Evolutionary conservation across 2,797 vertebrate genomes (phyloP).

Genomic region (Allenopithecus nigroviridis): DNA sequence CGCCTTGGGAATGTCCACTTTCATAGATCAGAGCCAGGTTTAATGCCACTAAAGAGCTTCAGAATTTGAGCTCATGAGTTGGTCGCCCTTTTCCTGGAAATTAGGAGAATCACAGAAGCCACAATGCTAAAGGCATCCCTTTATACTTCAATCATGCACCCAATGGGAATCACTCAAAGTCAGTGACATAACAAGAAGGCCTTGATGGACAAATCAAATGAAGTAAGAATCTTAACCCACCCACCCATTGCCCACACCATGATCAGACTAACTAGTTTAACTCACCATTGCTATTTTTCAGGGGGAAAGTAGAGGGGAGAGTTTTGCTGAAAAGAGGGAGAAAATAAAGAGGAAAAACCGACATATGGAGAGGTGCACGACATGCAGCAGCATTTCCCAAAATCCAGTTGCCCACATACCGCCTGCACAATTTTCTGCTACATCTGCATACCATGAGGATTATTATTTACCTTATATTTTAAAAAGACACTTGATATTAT

Average conservation of each 20-base stretch:
- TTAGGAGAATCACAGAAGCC: conserved; percentile 14
- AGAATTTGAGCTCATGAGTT: conserved; percentile 22
- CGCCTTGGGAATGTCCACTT: conserved; percentile 27
- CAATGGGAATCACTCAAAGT: not conserved
- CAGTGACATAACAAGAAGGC: not conserved
- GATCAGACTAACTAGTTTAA: not conserved
- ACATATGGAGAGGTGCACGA: not conserved
- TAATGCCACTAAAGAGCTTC: conserved; percentile 28
- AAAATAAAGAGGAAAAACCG: not conserved
- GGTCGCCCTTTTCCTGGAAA: not conserved
- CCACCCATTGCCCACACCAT: not conserved
- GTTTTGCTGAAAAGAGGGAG: not conserved
- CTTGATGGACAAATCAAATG: not conserved
- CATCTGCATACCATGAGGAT: not conserved
- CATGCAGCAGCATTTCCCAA: not conserved
- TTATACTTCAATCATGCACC: not conserved
- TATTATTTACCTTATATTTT: conserved; percentile 7
- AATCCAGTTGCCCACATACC: not conserved
- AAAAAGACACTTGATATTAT: not conserved
- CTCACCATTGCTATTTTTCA: not conserved
- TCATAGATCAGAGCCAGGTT: not conserved
- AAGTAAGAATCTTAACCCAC: not conserved
- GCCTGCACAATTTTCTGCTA: not conserved
- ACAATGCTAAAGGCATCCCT: not conserved
- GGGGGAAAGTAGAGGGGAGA: rapidly evolving